Base-by-base conservation (phyloP, 2,888 invertebrate genomes). In the Oscheius sp. region DNA sequence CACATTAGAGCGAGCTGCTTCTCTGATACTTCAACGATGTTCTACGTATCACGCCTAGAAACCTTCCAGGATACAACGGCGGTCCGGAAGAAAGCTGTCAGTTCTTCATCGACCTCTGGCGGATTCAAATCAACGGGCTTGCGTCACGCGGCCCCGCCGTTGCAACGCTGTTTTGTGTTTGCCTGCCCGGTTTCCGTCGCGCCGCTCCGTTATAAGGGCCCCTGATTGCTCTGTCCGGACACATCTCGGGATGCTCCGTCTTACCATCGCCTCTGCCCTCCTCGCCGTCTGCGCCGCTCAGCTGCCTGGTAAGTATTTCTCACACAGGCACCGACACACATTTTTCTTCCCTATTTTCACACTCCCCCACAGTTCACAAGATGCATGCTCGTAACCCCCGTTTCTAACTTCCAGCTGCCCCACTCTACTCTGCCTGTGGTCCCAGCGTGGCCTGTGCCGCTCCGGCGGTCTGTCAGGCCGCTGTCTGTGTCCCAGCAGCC, bases 341-440 rank as follows among this genome's bases (percentile, higher is more conserved):
- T 37, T 57, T 42, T 58, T 21, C 21, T 33, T 42, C 47, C 33
- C 5, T 48, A 58, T n/a, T 13, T n/a, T 60, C 13, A n/a, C 5
- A n/a, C 50, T 29, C 13, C 29, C 5, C 21, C 3, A 47, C 2
- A 9, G 2, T 7, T 11, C 13, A 48, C 60, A 4, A 50, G 21
- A 48, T 10, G 63, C 51, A 53, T 51, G 66, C 13, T 32, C 29
- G 13, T 66, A 57, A 71, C 59, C 71, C 60, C 11, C 47, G 32
- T 32, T 11, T 57, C 68, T 68, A 68, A 68, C 68, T 68, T 63
- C 33, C 63, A 63, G 81, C 79, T 75, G 85, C 84, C 60, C 85
- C 85, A 50, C 75, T 85, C 70, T 85, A 84, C 76, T 81, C 82
- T 32, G 81, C 84, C 50, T 84, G 85, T 74, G 81, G 84, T 51